These are phyloP conservation scores for Spodoptera frugiperda DNA, from an alignment of 1,140 invertebrate genomes.

Conservation along the genomic window DNA sequence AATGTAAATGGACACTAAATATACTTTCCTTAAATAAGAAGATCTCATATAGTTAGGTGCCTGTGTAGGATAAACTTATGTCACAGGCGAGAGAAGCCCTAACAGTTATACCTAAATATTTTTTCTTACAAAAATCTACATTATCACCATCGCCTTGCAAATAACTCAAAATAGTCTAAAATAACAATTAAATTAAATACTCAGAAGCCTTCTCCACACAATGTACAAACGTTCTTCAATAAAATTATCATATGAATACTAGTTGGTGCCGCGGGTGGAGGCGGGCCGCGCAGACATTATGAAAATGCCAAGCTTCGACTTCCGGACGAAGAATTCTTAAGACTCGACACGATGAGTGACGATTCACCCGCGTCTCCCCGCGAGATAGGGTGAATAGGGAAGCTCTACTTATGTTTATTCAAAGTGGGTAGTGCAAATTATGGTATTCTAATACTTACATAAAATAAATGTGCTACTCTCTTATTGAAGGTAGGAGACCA, in stretches of 20 bases:
- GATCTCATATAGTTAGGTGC: too few relatives aligned
- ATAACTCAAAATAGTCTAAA: neutral
- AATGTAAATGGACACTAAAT: too few relatives aligned
- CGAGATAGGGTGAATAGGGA: slow-evolving; percentile 6
- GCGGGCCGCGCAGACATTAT: slow-evolving; percentile 64
- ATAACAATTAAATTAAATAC: neutral
- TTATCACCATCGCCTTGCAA: too few relatives aligned
- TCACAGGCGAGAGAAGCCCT: too few relatives aligned
- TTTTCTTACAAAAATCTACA: too few relatives aligned
- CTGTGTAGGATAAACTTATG: too few relatives aligned
- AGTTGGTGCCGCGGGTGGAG: slow-evolving; percentile 26
- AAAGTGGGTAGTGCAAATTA: slow-evolving; percentile 28
- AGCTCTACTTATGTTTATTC: slow-evolving; percentile 30
- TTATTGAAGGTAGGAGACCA: too few relatives aligned
- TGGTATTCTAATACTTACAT: too few relatives aligned
- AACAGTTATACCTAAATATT: too few relatives aligned
- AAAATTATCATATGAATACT: slow-evolving; percentile 81
- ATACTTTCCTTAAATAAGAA: too few relatives aligned
- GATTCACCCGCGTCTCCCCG: neutral
- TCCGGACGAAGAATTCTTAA: slow-evolving; percentile 74
- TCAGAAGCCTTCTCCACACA: slow-evolving; percentile 53
- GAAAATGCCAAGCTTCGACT: slow-evolving; percentile 76
- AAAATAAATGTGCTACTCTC: too few relatives aligned
- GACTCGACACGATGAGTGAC: slow-evolving; percentile 55
- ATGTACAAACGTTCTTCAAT: slow-evolving; percentile 55